Conservation (phyloP, 2,888 invertebrate species). For the Calliscelio sp. region DNA sequence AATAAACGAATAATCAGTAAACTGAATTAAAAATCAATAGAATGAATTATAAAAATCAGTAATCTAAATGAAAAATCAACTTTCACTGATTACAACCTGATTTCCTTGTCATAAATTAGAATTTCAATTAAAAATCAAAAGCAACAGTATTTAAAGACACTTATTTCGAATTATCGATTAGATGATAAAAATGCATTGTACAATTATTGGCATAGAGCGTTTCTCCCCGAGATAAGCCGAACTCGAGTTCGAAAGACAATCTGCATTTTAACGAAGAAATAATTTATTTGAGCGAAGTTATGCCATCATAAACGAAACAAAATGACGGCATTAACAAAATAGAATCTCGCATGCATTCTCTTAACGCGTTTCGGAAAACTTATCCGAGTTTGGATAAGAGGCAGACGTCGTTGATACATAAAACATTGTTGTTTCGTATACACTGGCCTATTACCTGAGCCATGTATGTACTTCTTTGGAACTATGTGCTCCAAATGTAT, state of each 20-base stretch:
- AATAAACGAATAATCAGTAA: too few species aligned
- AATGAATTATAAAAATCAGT: too few species aligned
- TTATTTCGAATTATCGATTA: too few species aligned
- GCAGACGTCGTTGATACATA: conserved; percentile 67
- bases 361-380: conserved; percentile 48
- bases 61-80: too few species aligned
- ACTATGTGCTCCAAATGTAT: conserved; percentile 55
- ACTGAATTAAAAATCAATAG: too few species aligned
- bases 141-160: too few species aligned
- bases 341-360: conserved; percentile 27
- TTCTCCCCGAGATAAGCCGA: neutral
- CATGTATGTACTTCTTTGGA: conserved; percentile 54
- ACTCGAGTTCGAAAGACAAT: neutral
- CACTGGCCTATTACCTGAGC: conserved; percentile 56
- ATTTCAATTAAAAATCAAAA: too few species aligned
- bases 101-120: too few species aligned
- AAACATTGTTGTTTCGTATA: conserved; percentile 65
- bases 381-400: conserved; percentile 52
- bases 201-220: too few species aligned
- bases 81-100: too few species aligned
- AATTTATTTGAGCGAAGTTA: neutral
- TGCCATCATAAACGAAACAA: conserved; percentile 20
- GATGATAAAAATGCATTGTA: too few species aligned
- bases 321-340: conserved; percentile 32
- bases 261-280: conserved; percentile 6